phyloP scores from a whole-genome alignment of 2,888 invertebrate species.

The Pinctada fucata region DNA sequence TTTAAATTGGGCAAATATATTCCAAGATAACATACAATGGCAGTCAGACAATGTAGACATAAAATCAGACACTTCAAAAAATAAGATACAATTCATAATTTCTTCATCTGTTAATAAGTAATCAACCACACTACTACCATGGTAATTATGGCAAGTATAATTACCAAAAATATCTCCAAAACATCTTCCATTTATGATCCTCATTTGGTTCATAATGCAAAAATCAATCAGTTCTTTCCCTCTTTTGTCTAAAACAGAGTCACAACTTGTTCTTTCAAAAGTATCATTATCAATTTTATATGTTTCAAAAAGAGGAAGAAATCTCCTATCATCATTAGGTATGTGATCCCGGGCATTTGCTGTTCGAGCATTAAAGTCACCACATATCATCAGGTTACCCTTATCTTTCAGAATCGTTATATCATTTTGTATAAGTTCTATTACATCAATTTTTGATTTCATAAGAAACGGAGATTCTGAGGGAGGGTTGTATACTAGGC shows the following conservation, averaged over 20 bases:
- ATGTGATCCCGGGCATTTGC: slow-evolving; percentile 13
- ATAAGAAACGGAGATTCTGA: slow-evolving; percentile 10
- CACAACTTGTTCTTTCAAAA: slow-evolving; percentile 6
- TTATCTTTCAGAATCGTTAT: background rate
- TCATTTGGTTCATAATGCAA: slow-evolving; percentile 21
- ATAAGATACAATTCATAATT: slow-evolving; percentile 12
- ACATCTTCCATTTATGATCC: slow-evolving; percentile 35
- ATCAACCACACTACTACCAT: slow-evolving; percentile 27
- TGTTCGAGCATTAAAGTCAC: slow-evolving; percentile 25
- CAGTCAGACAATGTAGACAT: slow-evolving; percentile 19
- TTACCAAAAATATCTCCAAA: slow-evolving; percentile 22
- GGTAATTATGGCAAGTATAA: slow-evolving; percentile 21
- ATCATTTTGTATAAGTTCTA: slow-evolving; percentile 16
- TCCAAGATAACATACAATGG: slow-evolving; percentile 16
- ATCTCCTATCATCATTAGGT: slow-evolving; percentile 5
- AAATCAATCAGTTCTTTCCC: slow-evolving; percentile 26
- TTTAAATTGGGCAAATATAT: background rate
- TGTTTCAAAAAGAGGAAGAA: slow-evolving; percentile 17
- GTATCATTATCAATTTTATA: slow-evolving; percentile 11
- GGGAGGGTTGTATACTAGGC: slow-evolving; percentile 25
- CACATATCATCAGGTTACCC: slow-evolving; percentile 15
- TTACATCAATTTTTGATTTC: slow-evolving; percentile 11
- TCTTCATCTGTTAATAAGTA: slow-evolving; percentile 15
- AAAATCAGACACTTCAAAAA: slow-evolving; percentile 20
- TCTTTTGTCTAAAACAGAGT: slow-evolving; percentile 17